Base-by-base conservation (phyloP, 2,113 vertebrate species). In the Taxidea taxus region DNA sequence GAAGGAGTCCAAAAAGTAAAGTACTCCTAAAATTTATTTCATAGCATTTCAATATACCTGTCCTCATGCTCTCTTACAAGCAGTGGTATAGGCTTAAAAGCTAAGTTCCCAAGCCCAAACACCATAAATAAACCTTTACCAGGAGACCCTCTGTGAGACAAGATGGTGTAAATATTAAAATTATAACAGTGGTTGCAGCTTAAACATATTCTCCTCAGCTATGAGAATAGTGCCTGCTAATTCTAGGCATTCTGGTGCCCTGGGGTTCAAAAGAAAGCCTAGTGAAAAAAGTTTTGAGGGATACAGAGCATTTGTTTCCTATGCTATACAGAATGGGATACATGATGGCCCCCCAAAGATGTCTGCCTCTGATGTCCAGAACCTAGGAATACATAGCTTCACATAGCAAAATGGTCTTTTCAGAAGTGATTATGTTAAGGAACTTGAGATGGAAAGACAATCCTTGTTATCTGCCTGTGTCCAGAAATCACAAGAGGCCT, bases 1-100 rank as follows among this genome's bases (percentile, higher is more conserved):
- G 97, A 97, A 96, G 90, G 92, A 97, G 39, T 97, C 96, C 97
- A 98, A 91, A 95, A 85, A 62, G 87, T 96, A 96, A 97, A 96
- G 83, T 31, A 85, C 39, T 92, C 90, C 85, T 96, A 93, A 95
- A 96, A 96, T 97, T 95, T 98, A 98, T 96, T 87, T 90, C 80
- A 88, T 39, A 82, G 44, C 70, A 94, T 95, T 80, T 95, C 92
- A 81, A 95, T 96, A 85, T 95, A 60, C 88, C 88, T 96, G 80
- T 31, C 80, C 74, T 94, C 70, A 42, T 94, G 81, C 81, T 88
- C 51, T 97, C 92, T 97, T 96, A 51, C 94, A 96, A 95, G 87
- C 64, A 85, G 80, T 56, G 44, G 15, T 84, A 2, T 87, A 75
- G 86, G 74, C 91, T 98, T 96, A 94, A 96, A 97, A 96, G 51